These are phyloP conservation scores for Labroides dimidiatus DNA, from an alignment of 2,797 vertebrate species.

Conservation along the genomic window DNA sequence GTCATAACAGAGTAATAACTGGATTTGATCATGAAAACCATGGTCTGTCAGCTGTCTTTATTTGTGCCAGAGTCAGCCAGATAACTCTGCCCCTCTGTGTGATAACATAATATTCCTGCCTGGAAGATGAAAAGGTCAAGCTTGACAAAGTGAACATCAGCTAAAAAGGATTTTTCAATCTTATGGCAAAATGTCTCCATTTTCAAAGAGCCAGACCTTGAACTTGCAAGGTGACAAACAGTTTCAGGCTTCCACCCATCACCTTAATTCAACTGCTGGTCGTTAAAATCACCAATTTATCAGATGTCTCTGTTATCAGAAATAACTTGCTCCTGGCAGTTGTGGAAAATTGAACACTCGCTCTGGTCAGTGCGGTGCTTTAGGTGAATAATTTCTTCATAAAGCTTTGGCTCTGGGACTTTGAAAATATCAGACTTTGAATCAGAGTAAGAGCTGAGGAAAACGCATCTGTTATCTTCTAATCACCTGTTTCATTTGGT, in stretches of 20 bases:
- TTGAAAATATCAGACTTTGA: constrained; percentile 53
- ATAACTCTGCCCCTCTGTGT: constrained; percentile 34
- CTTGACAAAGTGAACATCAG: constrained; percentile 73
- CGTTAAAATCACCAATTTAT: constrained; percentile 76
- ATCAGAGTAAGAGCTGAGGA: constrained; percentile 20
- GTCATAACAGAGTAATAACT: background rate
- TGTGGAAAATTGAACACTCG: constrained; percentile 65
- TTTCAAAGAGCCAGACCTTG: constrained; percentile 77
- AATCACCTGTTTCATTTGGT: constrained; percentile 10
- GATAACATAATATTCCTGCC: constrained; percentile 53
- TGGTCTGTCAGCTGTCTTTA: constrained; percentile 30
- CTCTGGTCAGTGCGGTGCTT: constrained; percentile 58
- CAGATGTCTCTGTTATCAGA: constrained; percentile 72
- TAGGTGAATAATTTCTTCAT: constrained; percentile 62
- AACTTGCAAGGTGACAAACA: constrained; percentile 77
- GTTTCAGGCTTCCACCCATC: constrained; percentile 69
- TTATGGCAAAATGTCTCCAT: constrained; percentile 75
- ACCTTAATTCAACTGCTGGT: constrained; percentile 65
- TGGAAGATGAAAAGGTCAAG: constrained; percentile 70
- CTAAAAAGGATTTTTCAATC: constrained; percentile 74
- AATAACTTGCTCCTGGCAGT: constrained; percentile 68
- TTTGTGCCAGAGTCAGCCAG: constrained; percentile 13
- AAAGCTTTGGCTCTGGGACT: constrained; percentile 26
- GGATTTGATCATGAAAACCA: background rate
- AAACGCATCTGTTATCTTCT: constrained; percentile 27